phyloP scores from a whole-genome alignment of 2,888 invertebrate genomes.

The Campaea margaritaria region DNA sequence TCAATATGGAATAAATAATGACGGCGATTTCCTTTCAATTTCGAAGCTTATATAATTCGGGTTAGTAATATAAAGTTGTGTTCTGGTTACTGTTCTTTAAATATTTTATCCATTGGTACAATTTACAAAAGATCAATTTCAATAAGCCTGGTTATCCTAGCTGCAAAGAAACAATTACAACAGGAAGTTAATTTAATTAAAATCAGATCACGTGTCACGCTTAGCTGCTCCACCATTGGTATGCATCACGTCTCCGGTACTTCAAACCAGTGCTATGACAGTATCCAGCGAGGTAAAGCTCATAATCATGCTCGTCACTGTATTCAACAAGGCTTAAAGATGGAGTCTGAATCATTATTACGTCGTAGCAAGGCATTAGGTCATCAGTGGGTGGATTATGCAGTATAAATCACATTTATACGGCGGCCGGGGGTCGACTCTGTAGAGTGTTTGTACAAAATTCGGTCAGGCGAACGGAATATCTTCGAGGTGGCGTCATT shows the following conservation, averaged over 20 bases:
- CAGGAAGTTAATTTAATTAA: conserved; percentile 62
- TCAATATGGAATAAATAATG: too few relatives aligned
- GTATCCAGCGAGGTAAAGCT: conserved; percentile 9
- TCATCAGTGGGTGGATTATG: conserved; percentile 39
- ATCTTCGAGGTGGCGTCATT: conserved; percentile 42
- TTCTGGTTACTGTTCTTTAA: too few relatives aligned
- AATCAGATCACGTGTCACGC: conserved; percentile 54
- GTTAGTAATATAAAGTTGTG: background rate
- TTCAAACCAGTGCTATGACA: conserved; percentile 7
- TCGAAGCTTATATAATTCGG: too few relatives aligned
- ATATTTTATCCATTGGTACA: too few relatives aligned
- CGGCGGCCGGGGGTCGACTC: conserved; percentile 22
- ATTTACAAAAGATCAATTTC: background rate
- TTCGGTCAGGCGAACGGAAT: conserved; percentile 44
- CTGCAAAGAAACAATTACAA: conserved; percentile 21
- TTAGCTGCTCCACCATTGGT: conserved; percentile 25
- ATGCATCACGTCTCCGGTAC: conserved; percentile 26
- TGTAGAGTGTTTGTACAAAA: conserved; percentile 40
- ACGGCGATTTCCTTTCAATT: too few relatives aligned
- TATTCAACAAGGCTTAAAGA: conserved; percentile 2
- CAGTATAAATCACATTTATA: conserved; percentile 39
- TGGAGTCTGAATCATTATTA: conserved; percentile 23
- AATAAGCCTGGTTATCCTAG: background rate
- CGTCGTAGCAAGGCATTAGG: conserved; percentile 31
- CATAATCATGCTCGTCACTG: conserved; percentile 7